phyloP scores from a whole-genome alignment of 2,113 vertebrate genomes.

The Tylochromis polylepis region DNA sequence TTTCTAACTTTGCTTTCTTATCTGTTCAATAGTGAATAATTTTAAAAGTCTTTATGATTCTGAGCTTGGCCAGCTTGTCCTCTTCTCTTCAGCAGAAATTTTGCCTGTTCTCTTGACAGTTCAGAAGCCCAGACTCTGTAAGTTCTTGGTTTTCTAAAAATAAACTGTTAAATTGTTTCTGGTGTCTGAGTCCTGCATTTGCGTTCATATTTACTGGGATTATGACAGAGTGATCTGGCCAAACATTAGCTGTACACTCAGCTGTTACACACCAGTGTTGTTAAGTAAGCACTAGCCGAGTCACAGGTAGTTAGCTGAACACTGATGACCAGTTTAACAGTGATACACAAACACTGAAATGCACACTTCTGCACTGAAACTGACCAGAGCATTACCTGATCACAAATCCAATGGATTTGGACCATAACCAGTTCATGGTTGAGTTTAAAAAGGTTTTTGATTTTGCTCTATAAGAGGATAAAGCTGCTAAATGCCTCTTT shows the following conservation, averaged over 20 bases:
- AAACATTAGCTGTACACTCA: neutral
- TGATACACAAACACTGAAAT: neutral
- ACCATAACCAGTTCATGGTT: neutral
- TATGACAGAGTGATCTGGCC: neutral
- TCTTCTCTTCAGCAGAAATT: no score
- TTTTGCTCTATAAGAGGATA: neutral
- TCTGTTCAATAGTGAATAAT: no score
- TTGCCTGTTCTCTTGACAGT: neutral
- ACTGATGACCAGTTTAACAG: neutral
- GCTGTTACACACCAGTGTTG: neutral
- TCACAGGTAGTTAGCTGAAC: neutral
- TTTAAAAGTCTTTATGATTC: no score
- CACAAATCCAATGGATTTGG: neutral
- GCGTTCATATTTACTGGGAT: neutral
- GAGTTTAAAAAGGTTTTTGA: neutral
- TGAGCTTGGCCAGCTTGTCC: no score
- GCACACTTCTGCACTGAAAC: neutral
- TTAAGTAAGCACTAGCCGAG: neutral
- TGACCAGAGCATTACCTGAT: neutral
- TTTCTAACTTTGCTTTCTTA: no score
- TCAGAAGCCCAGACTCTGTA: neutral
- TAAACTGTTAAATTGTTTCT: neutral
- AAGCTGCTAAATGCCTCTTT: neutral
- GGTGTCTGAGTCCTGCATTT: accelerated
- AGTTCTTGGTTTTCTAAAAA: neutral